These are phyloP conservation scores for Plusia festucae DNA, from an alignment of 2,888 invertebrate species.

Conservation along the genomic window DNA sequence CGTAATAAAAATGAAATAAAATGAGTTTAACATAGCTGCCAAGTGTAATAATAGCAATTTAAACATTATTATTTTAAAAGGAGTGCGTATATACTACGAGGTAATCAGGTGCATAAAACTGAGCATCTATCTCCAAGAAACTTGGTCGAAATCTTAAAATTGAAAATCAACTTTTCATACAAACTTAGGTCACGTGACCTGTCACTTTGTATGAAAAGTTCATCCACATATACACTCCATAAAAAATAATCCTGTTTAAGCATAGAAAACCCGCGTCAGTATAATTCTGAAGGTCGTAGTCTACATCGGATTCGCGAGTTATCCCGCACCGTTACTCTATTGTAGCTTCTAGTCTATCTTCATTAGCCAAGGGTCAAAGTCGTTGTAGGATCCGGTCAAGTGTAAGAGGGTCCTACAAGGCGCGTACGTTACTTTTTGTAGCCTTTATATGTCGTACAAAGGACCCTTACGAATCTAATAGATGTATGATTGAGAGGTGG, in stretches of 20 bases:
- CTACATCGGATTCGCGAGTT: constrained; percentile 7
- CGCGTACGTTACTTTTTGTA: constrained; percentile 21
- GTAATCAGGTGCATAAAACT: too few relatives aligned
- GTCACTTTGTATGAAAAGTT: too few relatives aligned
- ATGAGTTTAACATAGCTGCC: background rate
- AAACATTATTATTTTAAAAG: too few relatives aligned
- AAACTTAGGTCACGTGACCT: too few relatives aligned
- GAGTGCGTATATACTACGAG: too few relatives aligned
- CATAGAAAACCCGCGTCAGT: constrained; percentile 5
- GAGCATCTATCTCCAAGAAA: too few relatives aligned
- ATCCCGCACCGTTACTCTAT: background rate
- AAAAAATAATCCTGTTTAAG: too few relatives aligned
- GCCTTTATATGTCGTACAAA: constrained; percentile 7
- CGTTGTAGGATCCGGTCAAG: constrained; percentile 29
- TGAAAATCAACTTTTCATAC: too few relatives aligned
- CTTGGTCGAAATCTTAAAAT: too few relatives aligned
- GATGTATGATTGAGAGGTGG: constrained; percentile 31
- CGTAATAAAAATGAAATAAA: constrained; percentile 9
- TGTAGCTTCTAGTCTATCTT: constrained; percentile 27
- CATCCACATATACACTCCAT: too few relatives aligned
- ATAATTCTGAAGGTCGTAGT: background rate
- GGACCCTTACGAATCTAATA: constrained; percentile 22
- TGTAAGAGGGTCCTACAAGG: constrained; percentile 29
- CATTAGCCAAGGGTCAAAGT: constrained; percentile 39
- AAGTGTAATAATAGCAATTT: background rate